These are phyloP conservation scores for Calosoma granatense DNA, from an alignment of 1,140 invertebrate genomes.

Conservation along the genomic window DNA sequence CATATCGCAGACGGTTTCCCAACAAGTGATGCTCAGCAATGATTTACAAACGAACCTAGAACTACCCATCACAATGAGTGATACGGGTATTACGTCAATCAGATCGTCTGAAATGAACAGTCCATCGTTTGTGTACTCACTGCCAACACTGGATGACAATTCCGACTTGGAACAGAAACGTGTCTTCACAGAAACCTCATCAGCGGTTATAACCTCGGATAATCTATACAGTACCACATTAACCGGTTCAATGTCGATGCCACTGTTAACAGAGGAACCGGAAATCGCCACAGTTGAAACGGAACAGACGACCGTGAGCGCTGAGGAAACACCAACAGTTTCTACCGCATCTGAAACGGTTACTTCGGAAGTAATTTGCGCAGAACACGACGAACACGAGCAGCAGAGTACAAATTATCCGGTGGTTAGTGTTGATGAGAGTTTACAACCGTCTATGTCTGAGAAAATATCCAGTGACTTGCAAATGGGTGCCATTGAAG, in stretches of 20 bases:
- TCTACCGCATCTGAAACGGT: neutral
- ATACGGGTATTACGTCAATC: conserved; percentile 45
- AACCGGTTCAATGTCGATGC: conserved; percentile 15
- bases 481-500: neutral
- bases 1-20: conserved; percentile 44
- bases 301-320: neutral
- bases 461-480: neutral
- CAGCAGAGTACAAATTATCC: neutral
- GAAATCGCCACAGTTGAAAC: conserved; percentile 16
- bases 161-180: neutral
- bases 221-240: neutral
- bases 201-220: neutral
- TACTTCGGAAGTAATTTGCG: neutral
- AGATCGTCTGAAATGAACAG: conserved; percentile 24
- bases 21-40: conserved; percentile 30
- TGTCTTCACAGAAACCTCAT: neutral
- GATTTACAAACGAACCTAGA: conserved; percentile 51
- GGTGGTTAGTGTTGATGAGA: neutral
- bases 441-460: no score
- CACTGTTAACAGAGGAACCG: conserved; percentile 22
- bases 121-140: conserved; percentile 26
- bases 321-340: conserved; percentile 1
- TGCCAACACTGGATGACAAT: conserved; percentile 26
- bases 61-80: conserved; percentile 56
- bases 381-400: neutral